phyloP scores from a whole-genome alignment of 2,797 vertebrate genomes.

The Macropodus opercularis region DNA sequence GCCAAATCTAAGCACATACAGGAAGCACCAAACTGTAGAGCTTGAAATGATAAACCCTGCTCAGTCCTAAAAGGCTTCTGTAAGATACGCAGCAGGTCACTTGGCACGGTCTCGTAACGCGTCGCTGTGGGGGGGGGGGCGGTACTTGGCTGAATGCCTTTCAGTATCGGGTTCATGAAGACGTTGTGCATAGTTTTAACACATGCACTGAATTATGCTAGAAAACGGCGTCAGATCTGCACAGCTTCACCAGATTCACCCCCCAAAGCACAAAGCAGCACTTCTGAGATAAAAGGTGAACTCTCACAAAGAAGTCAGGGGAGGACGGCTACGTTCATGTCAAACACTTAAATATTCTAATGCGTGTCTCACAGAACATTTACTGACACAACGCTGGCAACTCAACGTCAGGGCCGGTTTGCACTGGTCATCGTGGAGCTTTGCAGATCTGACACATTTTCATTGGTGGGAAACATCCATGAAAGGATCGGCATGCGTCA shows the following conservation, averaged over 20 bases:
- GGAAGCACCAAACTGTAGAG: no score
- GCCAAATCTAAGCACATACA: constrained; percentile 22
- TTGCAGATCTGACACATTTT: constrained; percentile 29
- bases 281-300: constrained; percentile 12
- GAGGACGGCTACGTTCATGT: no score
- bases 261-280: background rate
- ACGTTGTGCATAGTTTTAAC: constrained; percentile 20
- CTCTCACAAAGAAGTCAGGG: no score
- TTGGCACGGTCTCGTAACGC: constrained; percentile 45
- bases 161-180: constrained; percentile 39
- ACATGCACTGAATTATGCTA: constrained; percentile 21
- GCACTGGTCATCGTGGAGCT: background rate
- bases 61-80: constrained; percentile 19
- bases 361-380: no score
- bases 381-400: no score
- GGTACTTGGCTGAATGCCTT: background rate
- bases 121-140: constrained; percentile 24
- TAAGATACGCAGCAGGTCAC: constrained; percentile 13
- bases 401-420: no score
- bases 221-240: constrained; percentile 27
- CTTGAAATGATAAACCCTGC: constrained; percentile 35
- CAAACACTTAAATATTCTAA: no score
- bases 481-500: constrained; percentile 15
- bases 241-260: constrained; percentile 9
- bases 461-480: constrained; percentile 26